A percentile compares a stretch with the other conserved stretches of the same genome.
These are phyloP conservation scores for Thamnaconus septentrionalis DNA, from an alignment of 2,113 vertebrate genomes.

Conservation along the genomic window DNA sequence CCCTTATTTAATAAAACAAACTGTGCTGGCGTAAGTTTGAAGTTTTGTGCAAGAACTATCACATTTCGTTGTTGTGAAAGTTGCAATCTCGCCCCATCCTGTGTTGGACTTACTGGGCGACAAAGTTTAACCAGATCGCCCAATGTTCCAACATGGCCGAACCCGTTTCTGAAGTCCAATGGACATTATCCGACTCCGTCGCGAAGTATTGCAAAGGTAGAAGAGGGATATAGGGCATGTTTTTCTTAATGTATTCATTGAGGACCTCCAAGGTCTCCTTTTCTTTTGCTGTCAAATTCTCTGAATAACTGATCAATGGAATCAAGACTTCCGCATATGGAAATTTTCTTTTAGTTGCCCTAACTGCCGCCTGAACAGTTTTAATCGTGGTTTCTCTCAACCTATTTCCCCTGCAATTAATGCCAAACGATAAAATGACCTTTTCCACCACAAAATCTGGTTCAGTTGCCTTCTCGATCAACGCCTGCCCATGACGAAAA, in stretches of 20 bases:
- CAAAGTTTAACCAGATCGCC: not conserved
- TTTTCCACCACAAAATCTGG: not conserved
- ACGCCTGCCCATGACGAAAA: not conserved
- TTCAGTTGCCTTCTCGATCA: not conserved
- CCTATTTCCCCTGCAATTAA: not conserved
- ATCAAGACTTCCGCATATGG: not conserved
- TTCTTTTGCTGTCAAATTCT: not conserved
- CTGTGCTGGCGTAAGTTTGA: not conserved
- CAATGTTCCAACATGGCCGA: not conserved
- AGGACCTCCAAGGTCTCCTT: not conserved
- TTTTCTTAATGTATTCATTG: not conserved
- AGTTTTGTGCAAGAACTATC: not conserved
- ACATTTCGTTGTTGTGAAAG: not conserved
- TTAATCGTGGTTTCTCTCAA: not conserved
- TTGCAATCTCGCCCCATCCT: not conserved
- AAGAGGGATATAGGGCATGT: not conserved
- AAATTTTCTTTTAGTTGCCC: not conserved
- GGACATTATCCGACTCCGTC: not conserved
- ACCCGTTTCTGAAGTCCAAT: not conserved
- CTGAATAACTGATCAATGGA: not conserved
- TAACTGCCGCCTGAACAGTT: not conserved
- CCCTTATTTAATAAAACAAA: not conserved
- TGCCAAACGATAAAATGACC: not conserved
- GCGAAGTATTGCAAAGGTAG: not conserved
- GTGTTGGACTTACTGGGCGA: not conserved